phyloP scores from a whole-genome alignment of 2,113 vertebrate species.

The Heterotilapia buettikoferi region DNA sequence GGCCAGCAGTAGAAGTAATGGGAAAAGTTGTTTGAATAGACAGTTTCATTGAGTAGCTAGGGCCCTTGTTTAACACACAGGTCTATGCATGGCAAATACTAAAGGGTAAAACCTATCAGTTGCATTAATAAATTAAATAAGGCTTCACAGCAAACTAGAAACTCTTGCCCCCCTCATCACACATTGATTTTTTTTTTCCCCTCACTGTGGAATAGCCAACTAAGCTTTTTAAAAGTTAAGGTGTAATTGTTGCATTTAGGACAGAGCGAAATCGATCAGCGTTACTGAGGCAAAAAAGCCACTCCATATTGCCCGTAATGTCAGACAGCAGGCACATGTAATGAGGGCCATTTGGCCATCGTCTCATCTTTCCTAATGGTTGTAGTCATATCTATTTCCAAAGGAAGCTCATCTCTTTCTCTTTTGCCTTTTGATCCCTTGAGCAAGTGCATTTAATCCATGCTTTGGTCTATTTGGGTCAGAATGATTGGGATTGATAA shows the following conservation, averaged over 20 bases:
- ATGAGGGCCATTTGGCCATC: slow-evolving; percentile 2
- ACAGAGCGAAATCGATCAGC: slow-evolving; percentile 26
- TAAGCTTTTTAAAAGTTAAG: slow-evolving; percentile 36
- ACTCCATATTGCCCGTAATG: neutral
- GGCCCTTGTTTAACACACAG: neutral
- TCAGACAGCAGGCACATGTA: neutral
- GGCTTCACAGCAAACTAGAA: neutral
- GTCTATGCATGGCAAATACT: neutral
- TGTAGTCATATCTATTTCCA: neutral
- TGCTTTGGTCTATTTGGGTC: slow-evolving; percentile 21
- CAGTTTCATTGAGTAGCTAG: neutral
- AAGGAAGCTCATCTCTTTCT: neutral
- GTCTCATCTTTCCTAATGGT: neutral
- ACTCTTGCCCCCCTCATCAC: neutral
- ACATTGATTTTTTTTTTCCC: slow-evolving; percentile 6
- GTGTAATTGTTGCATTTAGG: slow-evolving; percentile 53
- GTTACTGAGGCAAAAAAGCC: neutral
- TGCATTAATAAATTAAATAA: slow-evolving; percentile 4
- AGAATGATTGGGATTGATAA: neutral
- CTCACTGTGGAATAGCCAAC: slow-evolving; percentile 3
- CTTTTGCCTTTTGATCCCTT: slow-evolving; percentile 6
- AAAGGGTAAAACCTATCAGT: neutral
- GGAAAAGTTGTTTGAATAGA: neutral
- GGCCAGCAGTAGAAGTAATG: neutral
- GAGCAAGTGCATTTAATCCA: slow-evolving; percentile 8